Evolutionary conservation across 2,888 invertebrate species (phyloP), one percentile per base, ranked within the genome.

Genomic region (Cremastinae sp.): DNA sequence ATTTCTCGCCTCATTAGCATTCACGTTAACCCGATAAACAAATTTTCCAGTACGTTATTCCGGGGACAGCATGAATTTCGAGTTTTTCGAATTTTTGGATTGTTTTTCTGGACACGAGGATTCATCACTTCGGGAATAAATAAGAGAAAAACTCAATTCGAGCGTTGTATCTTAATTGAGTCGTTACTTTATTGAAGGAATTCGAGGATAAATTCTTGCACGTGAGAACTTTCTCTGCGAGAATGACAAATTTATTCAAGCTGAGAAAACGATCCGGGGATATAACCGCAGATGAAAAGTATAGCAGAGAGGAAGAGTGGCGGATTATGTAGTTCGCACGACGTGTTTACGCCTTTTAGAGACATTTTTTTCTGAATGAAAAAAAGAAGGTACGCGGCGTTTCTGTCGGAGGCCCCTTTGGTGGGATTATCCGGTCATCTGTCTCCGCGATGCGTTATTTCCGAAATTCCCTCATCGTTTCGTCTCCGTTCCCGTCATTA

Each of bases 341-440:
- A 83, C 83, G 84, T 86, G 86, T 86, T 86, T 86, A 84, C 82
- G 86, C 86, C 85, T 85, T 85, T 84, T 84, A 85, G 83, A 81
- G 81, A 83, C 81, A 80, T 78, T 78, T 74, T 79, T 79, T 74
- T 53, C 58, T 43, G 49, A 70, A 49, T 58, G 68, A 35, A 39
- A 14, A 41, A 39, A 43, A 39, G 16, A 8, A 39, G 12, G 47
- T 20, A 10, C 43, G 53, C 14, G 64, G 76, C 69, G 74, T 74
- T 56, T 68, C 59, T 39, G 8, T 45, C 61, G 28, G n/a, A n/a
- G 61, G 12, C 35, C 59, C 68, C 72, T 80, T 80, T 76, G 74
- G 76, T 75, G 64, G 76, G 78, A 78, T 79, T 80, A 80, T 79
- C 80, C 71, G 66, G 28, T 20, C 56, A 72, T 45, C 37, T 51